phyloP scores from a whole-genome alignment of 2,797 vertebrate genomes.

The Propithecus deckenii region DNA sequence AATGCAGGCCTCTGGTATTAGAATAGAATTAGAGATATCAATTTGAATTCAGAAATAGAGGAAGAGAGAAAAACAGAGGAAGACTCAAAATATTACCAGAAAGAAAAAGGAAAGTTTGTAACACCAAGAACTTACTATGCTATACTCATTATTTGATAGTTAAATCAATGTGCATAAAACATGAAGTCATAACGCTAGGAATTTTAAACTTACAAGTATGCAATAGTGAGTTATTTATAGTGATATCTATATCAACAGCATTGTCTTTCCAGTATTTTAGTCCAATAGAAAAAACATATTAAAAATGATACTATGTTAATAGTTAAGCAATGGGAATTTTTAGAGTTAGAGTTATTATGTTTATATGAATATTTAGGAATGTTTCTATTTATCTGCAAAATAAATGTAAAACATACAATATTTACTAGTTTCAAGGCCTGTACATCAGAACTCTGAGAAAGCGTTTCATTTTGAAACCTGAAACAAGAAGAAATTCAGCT shows the following conservation, averaged over 20 bases:
- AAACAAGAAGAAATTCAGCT: conserved; percentile 54
- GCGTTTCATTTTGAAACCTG: conserved; percentile 54
- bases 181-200: background rate
- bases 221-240: background rate
- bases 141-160: conserved; percentile 22
- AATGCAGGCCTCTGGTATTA: too few relatives aligned
- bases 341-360: conserved; percentile 54
- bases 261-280: conserved; percentile 46
- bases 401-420: conserved; percentile 42
- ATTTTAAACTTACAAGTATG: conserved; percentile 49
- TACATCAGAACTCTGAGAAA: conserved; percentile 50
- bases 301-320: background rate
- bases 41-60: background rate
- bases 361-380: conserved; percentile 47
- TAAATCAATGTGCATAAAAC: conserved; percentile 38
- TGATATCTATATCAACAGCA: conserved; percentile 21
- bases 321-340: conserved; percentile 33
- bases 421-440: conserved; percentile 37
- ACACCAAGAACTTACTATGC: background rate
- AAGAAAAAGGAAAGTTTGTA: conserved; percentile 3
- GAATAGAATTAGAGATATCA: background rate
- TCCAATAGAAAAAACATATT: background rate
- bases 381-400: conserved; percentile 51
- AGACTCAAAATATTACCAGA: background rate
- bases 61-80: background rate